Evolutionary conservation across 2,113 vertebrate species (phyloP).

Genomic region (Pituophis catenifer): DNA sequence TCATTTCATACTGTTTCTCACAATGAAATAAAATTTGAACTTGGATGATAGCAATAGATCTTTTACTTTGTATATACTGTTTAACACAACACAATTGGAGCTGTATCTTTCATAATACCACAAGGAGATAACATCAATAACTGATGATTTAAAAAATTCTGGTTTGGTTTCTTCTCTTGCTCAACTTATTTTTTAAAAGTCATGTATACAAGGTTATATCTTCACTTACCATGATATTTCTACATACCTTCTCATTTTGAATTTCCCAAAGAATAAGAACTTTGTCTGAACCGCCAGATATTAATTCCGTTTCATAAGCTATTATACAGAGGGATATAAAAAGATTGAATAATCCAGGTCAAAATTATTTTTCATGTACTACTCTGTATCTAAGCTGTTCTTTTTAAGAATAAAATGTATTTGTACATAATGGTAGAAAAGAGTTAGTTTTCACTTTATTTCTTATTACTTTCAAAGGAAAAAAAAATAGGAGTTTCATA

Average conservation of each 20-base stretch:
- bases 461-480: not conserved
- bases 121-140: not conserved
- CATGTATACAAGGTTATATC: not conserved
- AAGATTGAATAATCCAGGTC: not conserved
- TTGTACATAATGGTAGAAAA: not conserved
- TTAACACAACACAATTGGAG: not conserved
- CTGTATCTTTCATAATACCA: not conserved
- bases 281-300: conserved; percentile 92
- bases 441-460: not conserved
- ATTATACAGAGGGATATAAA: not conserved
- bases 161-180: not conserved
- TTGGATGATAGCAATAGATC: not conserved
- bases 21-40: not conserved
- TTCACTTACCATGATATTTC: conserved; percentile 6
- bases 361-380: not conserved
- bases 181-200: conserved; percentile 4
- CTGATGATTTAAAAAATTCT: not conserved
- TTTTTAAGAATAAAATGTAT: not conserved
- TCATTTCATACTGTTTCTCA: not conserved
- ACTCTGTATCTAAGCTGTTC: not conserved
- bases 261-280: conserved; percentile 85
- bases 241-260: conserved; percentile 77
- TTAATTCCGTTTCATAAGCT: conserved; percentile 82
- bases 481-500: not conserved
- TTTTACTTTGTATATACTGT: not conserved